A percentile compares a stretch with the other conserved stretches of the same genome.
Evolutionary conservation across 2,888 invertebrate genomes (phyloP).

Genomic region (Chalcosyrphus nemorum): DNA sequence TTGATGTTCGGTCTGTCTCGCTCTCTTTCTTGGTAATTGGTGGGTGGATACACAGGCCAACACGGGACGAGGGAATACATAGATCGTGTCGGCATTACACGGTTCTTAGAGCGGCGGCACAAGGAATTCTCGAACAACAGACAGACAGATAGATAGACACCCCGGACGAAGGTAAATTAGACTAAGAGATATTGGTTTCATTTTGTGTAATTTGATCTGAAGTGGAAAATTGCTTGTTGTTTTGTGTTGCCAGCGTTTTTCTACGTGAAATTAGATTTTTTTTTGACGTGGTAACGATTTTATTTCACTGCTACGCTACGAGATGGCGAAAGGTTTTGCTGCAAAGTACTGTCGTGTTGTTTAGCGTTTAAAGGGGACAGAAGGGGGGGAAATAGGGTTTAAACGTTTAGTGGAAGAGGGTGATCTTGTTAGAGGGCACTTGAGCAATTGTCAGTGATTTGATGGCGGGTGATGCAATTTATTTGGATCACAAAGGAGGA

Average conservation of each 20-base stretch:
- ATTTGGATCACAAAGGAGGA: conserved; percentile 19
- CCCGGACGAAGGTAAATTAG: conserved; percentile 52
- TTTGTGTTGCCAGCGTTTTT: conserved; percentile 41
- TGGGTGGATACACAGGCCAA: conserved; percentile 65
- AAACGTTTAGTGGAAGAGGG: conserved; percentile 17
- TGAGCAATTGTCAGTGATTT: conserved; percentile 41
- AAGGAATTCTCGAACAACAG: conserved; percentile 38
- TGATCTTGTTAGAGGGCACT: conserved; percentile 61
- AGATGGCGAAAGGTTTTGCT: conserved; percentile 60
- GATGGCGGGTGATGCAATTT: conserved; percentile 48
- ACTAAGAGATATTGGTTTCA: conserved; percentile 73
- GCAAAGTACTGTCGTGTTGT: conserved; percentile 10
- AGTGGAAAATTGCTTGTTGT: conserved; percentile 72
- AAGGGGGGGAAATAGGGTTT: conserved; percentile 18
- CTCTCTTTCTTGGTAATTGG: conserved; percentile 64
- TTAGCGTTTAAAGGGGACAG: background rate
- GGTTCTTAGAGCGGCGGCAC: conserved; percentile 51
- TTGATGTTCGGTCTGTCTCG: conserved; percentile 65
- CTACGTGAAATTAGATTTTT: conserved; percentile 63
- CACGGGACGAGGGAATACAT: conserved; percentile 25
- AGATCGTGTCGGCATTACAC: conserved; percentile 70
- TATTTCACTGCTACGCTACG: conserved; percentile 41
- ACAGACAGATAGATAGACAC: conserved; percentile 32
- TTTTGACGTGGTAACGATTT: conserved; percentile 70
- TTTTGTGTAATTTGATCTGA: conserved; percentile 73